These are phyloP conservation scores for Hyles euphorbiae DNA, from an alignment of 1,140 invertebrate species.

Conservation along the genomic window DNA sequence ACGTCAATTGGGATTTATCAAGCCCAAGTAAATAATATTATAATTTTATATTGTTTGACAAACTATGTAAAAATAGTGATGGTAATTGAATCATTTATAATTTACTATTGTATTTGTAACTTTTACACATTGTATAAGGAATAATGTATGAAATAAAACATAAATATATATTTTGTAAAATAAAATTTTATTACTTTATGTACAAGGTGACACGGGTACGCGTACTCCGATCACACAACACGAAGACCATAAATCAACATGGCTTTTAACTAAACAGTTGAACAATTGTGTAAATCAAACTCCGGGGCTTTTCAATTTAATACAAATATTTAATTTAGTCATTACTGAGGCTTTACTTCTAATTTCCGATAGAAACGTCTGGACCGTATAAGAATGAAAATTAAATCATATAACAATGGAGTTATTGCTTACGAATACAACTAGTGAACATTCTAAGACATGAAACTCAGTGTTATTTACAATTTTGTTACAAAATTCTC, in stretches of 20 bases:
- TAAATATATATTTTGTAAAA: slow-evolving; percentile 65
- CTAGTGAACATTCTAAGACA: background rate
- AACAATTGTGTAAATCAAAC: background rate
- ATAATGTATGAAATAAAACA: slow-evolving; percentile 37
- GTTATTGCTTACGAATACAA: background rate
- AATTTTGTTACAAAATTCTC: no score
- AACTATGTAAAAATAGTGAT: no score
- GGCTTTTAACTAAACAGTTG: slow-evolving; percentile 6
- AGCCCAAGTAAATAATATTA: slow-evolving; percentile 28
- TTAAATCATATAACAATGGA: background rate
- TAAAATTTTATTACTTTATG: slow-evolving; percentile 72
- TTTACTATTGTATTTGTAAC: slow-evolving; percentile 7
- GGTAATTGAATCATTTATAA: background rate
- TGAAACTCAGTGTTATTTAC: background rate
- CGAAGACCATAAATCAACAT: slow-evolving; percentile 45
- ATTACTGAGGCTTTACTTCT: no score
- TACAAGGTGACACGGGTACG: slow-evolving; percentile 61
- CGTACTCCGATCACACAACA: slow-evolving; percentile 54
- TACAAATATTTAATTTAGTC: no score
- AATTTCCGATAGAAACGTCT: no score
- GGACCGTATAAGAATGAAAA: no score
- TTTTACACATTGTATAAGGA: no score
- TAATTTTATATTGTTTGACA: background rate
- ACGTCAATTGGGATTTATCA: slow-evolving; percentile 25
- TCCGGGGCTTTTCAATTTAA: no score